A percentile compares a stretch with the other conserved stretches of the same genome.
Evolutionary conservation across 2,797 vertebrate species (phyloP).

Genomic region (Hypotaenidia okinawae): DNA sequence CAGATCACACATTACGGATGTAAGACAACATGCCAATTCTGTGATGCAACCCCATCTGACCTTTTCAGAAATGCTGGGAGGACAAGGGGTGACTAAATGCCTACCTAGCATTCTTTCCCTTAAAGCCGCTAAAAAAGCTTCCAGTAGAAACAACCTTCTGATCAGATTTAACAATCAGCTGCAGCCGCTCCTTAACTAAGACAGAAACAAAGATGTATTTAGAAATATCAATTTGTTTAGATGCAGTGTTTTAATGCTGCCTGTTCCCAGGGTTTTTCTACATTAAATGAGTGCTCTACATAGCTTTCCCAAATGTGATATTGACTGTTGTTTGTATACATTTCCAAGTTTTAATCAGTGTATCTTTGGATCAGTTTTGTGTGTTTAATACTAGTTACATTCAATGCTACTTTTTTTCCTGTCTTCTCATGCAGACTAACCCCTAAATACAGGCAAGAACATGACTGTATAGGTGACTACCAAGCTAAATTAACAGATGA

Average conservation of each 20-base stretch:
- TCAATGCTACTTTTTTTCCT: not conserved
- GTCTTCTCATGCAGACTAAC: not conserved
- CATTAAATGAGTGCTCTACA: not conserved
- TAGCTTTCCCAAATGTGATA: not conserved
- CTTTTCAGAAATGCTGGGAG: conserved; percentile 18
- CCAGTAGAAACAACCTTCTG: not conserved
- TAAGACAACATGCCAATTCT: conserved; percentile 14
- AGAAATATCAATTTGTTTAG: not conserved
- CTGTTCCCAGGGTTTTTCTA: not conserved
- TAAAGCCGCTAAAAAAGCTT: not conserved
- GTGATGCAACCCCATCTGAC: not conserved
- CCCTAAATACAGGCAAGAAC: not conserved
- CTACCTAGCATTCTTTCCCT: not conserved
- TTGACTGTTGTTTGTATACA: not conserved
- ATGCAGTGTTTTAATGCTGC: not conserved
- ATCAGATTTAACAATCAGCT: not conserved
- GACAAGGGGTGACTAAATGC: not conserved
- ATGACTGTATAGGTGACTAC: not conserved
- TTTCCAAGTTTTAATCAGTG: not conserved
- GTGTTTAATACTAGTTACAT: not conserved
- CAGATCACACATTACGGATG: not conserved
- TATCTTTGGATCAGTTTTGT: not conserved
- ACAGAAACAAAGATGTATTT: not conserved
- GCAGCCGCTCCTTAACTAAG: not conserved
- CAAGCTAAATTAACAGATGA: not conserved